Evolutionary conservation across 2,113 vertebrate species (phyloP).

Genomic region (Jacana jacana): DNA sequence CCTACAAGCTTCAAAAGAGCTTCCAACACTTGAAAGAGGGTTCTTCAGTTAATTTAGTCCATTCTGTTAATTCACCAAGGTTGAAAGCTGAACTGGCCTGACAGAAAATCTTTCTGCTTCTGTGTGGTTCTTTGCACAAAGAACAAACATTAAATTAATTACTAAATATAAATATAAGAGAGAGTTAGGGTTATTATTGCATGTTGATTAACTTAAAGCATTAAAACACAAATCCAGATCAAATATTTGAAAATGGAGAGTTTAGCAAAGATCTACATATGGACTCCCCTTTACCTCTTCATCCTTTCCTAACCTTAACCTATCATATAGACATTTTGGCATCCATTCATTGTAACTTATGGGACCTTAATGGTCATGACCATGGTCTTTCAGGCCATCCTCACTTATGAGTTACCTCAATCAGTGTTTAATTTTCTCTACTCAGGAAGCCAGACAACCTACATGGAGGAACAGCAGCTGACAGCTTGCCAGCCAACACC

Average conservation of each 20-base stretch:
- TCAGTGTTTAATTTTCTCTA: not conserved
- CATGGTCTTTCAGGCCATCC: not conserved
- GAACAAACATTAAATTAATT: not conserved
- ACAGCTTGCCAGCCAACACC: not conserved
- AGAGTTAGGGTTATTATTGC: not conserved
- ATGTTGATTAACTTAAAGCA: not conserved
- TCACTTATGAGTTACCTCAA: not conserved
- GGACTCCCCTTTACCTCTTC: not conserved
- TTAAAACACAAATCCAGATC: not conserved
- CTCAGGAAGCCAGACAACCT: fast-evolving
- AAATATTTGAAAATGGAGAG: not conserved
- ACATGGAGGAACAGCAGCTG: not conserved
- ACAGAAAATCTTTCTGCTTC: not conserved
- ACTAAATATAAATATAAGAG: not conserved
- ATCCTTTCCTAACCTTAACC: not conserved
- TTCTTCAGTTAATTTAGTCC: not conserved
- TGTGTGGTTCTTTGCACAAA: not conserved
- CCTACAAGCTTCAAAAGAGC: not conserved
- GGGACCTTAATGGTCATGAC: not conserved
- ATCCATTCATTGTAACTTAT: not conserved
- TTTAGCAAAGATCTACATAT: not conserved
- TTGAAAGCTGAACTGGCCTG: not conserved
- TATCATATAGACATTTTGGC: not conserved
- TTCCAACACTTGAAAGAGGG: not conserved
- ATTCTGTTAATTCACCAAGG: not conserved